Evolutionary conservation across 2,797 vertebrate species (phyloP).

Genomic region (Salmo trutta): DNA sequence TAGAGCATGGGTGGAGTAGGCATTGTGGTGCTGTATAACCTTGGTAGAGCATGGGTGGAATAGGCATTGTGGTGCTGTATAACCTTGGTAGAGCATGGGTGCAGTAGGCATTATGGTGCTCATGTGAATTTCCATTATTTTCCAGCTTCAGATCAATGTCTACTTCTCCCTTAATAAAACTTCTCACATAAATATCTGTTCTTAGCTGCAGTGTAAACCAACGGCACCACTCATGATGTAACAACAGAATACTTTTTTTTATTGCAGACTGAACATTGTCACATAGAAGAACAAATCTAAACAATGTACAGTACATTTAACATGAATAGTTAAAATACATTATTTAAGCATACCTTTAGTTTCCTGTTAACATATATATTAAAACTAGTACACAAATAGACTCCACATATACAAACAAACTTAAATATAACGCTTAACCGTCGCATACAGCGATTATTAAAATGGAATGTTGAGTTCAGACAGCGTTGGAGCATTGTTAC

Average conservation of each 20-base stretch:
- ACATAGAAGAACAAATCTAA: constrained; percentile 87
- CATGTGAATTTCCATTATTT: no score
- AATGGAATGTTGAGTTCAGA: constrained; percentile 86
- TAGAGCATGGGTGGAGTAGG: no score
- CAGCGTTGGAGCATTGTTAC: constrained; percentile 57
- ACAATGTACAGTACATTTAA: constrained; percentile 96
- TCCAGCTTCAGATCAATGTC: no score
- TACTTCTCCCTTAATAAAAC: no score
- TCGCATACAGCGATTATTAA: constrained; percentile 87
- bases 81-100: no score
- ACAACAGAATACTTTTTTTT: constrained; percentile 83
- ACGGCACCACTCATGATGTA: constrained; percentile 16
- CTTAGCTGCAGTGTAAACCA: background rate
- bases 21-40: no score
- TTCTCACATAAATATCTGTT: background rate
- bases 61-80: no score
- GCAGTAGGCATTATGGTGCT: no score
- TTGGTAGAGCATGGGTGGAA: no score
- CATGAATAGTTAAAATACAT: constrained; percentile 84
- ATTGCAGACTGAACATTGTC: constrained; percentile 95
- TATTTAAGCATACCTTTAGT: constrained; percentile 83
- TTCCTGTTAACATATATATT: constrained; percentile 93
- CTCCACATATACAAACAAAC: constrained; percentile 91
- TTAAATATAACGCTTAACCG: constrained; percentile 88
- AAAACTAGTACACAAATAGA: constrained; percentile 87